Base-by-base conservation (phyloP, 2,113 vertebrate species). In the Tyto alba region DNA sequence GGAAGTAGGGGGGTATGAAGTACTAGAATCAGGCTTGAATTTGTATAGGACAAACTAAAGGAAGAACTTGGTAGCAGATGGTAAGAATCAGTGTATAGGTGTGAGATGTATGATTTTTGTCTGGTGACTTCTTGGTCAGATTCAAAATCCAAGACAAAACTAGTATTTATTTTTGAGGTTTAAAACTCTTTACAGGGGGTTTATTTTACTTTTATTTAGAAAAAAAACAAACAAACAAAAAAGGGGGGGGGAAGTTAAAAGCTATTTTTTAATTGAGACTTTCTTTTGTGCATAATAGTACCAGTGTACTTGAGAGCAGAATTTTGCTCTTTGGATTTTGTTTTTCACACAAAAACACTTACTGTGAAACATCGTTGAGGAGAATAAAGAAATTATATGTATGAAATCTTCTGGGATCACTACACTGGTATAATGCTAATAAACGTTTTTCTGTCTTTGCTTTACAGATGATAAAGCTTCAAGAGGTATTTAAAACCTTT, bases 401-500 rank as follows among this genome's bases (percentile, higher is more conserved):
- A 9, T 85, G 59, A 73, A 77, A 29, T 56, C 13, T 38, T 59
- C 22, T 11, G 3, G 7, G 29, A 32, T 72, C 9, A 13, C 16
- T 90, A 60, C 40, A 40, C 32, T 91, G 53, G 7, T 73, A 11
- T 6, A 88, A 74, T 2, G 4, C 20, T 71, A 22, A 13, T 60
- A 36, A 67, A 68, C 7, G 4, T 40, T 66, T 59, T 63, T 43
- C 18, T 83, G 13, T 67, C 47, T 80, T 50, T 75, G 6, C 90
- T 93, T 85, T 93, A 45, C 86, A 98, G 98, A 98, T 98, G 98
- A 95, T 98, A 93, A 98, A 98, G 89, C 98, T 98, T 76, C 98
- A 98, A 91, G 98, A 98, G 78, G 97, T 98, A 30, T 98, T 98
- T 94, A 98, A 98, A 96, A 97, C 97, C 1, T 98, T 98, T 90